These are phyloP conservation scores for Oncopeltus fasciatus DNA, from an alignment of 1,140 invertebrate genomes.

Conservation along the genomic window DNA sequence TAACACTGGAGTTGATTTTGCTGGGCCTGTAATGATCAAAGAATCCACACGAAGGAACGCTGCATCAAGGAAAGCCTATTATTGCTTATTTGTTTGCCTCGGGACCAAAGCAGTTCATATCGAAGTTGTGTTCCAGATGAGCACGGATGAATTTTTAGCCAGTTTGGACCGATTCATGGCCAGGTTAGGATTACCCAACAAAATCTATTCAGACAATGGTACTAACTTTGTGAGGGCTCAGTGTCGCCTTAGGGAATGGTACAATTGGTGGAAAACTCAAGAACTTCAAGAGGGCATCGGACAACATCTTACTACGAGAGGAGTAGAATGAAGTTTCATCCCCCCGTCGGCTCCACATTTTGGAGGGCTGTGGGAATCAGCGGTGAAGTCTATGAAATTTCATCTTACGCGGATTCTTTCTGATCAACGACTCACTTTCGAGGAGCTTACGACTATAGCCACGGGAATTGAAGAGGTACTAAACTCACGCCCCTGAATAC, in stretches of 20 bases:
- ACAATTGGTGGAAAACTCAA: neutral
- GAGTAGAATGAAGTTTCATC: slow-evolving; percentile 30
- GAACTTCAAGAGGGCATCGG: neutral
- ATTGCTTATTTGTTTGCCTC: slow-evolving; percentile 25
- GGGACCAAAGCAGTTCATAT: slow-evolving; percentile 25
- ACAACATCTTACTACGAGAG: neutral
- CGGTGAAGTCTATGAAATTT: slow-evolving; percentile 29
- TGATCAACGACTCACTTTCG: slow-evolving; percentile 17
- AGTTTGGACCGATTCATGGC: slow-evolving; percentile 30
- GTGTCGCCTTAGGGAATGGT: slow-evolving; percentile 8
- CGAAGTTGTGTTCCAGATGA: slow-evolving; percentile 26
- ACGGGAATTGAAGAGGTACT: slow-evolving; percentile 23
- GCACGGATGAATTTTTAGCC: slow-evolving; percentile 30
- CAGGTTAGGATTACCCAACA: slow-evolving; percentile 26
- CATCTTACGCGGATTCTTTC: slow-evolving; percentile 26
- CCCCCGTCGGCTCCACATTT: slow-evolving; percentile 31
- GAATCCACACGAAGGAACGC: neutral
- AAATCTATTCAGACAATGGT: slow-evolving; percentile 30
- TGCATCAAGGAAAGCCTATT: slow-evolving; percentile 4
- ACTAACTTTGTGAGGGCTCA: slow-evolving; percentile 29
- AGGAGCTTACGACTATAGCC: slow-evolving; percentile 21
- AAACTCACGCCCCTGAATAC: slow-evolving; percentile 29
- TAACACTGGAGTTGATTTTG: slow-evolving; percentile 21
- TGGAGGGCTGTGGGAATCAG: slow-evolving; percentile 32
- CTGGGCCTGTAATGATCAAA: slow-evolving; percentile 19